Evolutionary conservation across 2,113 vertebrate genomes (phyloP).

Genomic region (Mus pahari): DNA sequence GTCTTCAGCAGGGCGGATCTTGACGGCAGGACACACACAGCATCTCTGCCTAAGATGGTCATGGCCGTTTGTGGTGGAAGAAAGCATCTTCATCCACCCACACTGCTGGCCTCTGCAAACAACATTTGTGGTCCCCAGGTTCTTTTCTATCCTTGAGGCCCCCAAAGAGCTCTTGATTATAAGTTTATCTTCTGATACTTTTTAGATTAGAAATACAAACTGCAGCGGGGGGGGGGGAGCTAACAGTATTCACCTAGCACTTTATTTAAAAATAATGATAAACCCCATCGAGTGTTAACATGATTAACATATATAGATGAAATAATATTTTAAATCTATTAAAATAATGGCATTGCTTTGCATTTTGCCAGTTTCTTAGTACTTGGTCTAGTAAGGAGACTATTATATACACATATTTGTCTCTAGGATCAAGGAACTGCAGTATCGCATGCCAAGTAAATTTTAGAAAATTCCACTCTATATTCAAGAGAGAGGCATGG

Average conservation of each 20-base stretch:
- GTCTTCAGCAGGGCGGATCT: too few species aligned
- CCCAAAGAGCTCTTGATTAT: neutral
- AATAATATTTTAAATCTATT: conserved; percentile 12
- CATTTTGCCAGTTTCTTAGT: conserved; percentile 1
- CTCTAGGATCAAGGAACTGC: neutral
- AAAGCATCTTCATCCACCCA: neutral
- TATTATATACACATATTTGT: neutral
- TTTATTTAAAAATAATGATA: conserved; percentile 32
- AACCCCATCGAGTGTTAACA: conserved; percentile 5
- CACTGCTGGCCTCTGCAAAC: neutral
- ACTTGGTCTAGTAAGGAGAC: conserved; percentile 4
- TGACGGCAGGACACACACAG: neutral
- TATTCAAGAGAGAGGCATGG: neutral
- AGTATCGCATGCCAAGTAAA: neutral
- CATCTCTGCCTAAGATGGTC: neutral
- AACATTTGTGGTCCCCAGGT: neutral
- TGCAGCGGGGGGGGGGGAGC: neutral
- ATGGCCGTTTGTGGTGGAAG: too few species aligned
- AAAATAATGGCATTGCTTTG: neutral
- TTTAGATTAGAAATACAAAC: neutral
- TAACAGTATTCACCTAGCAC: conserved; percentile 13
- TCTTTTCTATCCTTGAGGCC: conserved; percentile 10
- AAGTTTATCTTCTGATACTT: neutral
- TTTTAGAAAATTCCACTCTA: conserved; percentile 26
- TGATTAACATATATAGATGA: conserved; percentile 42